These are phyloP conservation scores for Anastrepha obliqua DNA, from an alignment of 1,140 invertebrate species.

Conservation along the genomic window DNA sequence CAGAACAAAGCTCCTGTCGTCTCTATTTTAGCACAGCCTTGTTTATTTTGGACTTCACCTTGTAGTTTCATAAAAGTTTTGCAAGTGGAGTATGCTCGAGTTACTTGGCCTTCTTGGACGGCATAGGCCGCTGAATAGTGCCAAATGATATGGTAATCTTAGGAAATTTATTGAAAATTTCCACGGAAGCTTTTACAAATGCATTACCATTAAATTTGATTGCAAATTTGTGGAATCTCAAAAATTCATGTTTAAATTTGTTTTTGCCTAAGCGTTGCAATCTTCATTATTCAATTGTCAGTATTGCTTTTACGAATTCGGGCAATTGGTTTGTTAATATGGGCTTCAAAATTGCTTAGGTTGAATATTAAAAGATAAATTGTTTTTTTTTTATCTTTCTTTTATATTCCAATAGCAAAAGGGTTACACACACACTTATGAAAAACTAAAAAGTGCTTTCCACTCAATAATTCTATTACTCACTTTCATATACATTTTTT, in stretches of 20 bases:
- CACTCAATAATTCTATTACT: not conserved
- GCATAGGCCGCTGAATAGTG: too few species aligned
- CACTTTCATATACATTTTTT: not conserved
- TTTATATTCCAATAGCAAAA: not conserved
- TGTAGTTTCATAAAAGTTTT: too few species aligned
- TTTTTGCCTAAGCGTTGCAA: too few species aligned
- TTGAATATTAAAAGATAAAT: not conserved
- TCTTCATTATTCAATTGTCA: not conserved
- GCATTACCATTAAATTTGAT: not conserved
- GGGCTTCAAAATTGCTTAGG: not conserved
- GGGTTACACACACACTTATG: not conserved
- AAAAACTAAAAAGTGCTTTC: not conserved
- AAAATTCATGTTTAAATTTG: not conserved
- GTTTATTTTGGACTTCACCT: too few species aligned
- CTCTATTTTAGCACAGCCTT: too few species aligned
- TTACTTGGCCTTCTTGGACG: too few species aligned
- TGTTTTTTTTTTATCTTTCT: not conserved
- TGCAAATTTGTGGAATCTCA: not conserved
- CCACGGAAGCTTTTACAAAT: not conserved
- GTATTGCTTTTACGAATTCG: not conserved
- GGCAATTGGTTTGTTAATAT: not conserved
- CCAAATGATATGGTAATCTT: too few species aligned
- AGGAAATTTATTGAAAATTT: too few species aligned
- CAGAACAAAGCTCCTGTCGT: too few species aligned
- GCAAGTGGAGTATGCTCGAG: too few species aligned